phyloP scores from a whole-genome alignment of 2,797 vertebrate genomes.

The Pseudotriccus pelzelni region DNA sequence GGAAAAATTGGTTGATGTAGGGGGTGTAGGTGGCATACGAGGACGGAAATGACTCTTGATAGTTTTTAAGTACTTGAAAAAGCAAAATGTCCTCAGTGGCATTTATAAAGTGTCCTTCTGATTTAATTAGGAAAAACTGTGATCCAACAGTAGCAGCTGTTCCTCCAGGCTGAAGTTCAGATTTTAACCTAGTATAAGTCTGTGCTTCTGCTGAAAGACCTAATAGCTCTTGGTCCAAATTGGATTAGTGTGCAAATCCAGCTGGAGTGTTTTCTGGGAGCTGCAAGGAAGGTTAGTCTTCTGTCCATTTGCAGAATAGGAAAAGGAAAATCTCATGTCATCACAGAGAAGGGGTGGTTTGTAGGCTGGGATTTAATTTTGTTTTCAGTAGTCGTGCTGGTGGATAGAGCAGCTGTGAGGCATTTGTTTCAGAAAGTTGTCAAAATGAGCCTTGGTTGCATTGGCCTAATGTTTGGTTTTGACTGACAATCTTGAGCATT shows the following conservation, averaged over 20 bases:
- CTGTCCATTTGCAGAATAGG: background rate
- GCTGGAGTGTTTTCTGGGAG: background rate
- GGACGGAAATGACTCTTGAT: background rate
- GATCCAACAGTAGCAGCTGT: background rate
- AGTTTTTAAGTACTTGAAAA: background rate
- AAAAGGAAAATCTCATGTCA: background rate
- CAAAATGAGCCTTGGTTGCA: background rate
- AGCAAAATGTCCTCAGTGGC: background rate
- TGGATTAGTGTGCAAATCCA: background rate
- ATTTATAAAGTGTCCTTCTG: background rate
- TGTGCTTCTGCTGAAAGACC: background rate
- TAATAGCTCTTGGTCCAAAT: background rate
- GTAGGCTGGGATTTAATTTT: background rate
- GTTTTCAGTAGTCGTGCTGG: background rate
- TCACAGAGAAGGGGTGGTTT: background rate
- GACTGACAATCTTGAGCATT: background rate
- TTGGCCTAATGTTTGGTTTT: background rate
- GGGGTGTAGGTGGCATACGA: background rate
- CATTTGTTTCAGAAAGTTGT: background rate
- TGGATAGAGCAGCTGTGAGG: background rate
- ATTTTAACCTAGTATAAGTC: background rate
- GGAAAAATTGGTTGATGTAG: background rate
- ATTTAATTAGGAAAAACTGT: slow-evolving; percentile 14
- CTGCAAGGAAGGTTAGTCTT: background rate
- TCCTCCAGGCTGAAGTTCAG: slow-evolving; percentile 14